These are phyloP conservation scores for Minunthozetes semirufus DNA, from an alignment of 2,888 invertebrate genomes.

Conservation along the genomic window DNA sequence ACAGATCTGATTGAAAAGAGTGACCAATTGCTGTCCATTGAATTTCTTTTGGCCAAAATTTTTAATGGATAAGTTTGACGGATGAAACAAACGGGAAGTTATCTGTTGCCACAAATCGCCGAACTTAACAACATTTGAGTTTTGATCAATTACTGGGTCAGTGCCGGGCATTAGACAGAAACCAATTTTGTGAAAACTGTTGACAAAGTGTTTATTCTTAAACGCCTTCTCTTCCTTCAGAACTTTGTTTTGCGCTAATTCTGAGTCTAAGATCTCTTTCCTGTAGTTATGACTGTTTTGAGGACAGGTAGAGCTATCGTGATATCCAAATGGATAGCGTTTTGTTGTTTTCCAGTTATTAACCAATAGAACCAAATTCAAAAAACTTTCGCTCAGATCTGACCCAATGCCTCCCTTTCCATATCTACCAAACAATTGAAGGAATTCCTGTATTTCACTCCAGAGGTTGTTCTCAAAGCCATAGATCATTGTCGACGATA, in stretches of 20 bases:
- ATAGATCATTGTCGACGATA: not conserved
- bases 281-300: not conserved
- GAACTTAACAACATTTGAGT: not conserved
- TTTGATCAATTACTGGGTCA: not conserved
- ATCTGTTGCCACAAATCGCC: not conserved
- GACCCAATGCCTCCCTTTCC: not conserved
- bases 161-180: not conserved
- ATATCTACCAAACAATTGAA: not conserved
- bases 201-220: not conserved
- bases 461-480: not conserved
- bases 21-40: not conserved
- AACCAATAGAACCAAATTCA: not conserved
- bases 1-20: not conserved
- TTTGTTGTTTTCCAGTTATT: not conserved
- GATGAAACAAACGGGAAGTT: not conserved
- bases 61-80: not conserved
- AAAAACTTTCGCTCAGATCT: not conserved
- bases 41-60: not conserved
- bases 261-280: not conserved
- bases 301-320: not conserved
- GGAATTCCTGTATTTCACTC: not conserved
- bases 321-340: slow-evolving; percentile 1
- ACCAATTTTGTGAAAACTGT: not conserved
- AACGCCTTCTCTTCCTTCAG: not conserved
- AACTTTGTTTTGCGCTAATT: not conserved